A percentile compares a stretch with the other conserved stretches of the same genome.
Conservation (phyloP, 2,888 invertebrate genomes). For the Papilio elwesi region DNA sequence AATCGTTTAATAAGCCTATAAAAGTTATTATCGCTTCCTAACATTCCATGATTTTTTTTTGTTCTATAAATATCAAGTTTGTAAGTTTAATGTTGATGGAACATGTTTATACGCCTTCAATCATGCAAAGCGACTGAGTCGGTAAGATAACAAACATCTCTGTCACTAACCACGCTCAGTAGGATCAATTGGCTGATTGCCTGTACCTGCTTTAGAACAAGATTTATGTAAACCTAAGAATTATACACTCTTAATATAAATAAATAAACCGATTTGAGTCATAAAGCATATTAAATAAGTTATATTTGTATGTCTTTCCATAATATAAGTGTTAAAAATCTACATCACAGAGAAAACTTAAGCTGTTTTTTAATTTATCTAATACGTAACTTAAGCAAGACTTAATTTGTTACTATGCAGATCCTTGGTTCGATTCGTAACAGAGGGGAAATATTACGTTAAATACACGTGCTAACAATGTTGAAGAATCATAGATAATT, state of each 20-base stretch:
- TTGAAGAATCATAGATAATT: too few species aligned
- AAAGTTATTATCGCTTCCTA: neutral
- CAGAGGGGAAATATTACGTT: too few species aligned
- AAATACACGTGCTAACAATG: too few species aligned
- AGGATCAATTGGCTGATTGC: neutral
- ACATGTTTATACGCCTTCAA: conserved; percentile 12
- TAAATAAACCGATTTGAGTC: too few species aligned
- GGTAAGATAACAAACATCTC: conserved; percentile 15
- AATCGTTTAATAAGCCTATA: conserved; percentile 58
- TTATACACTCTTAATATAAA: neutral
- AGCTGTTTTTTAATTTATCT: too few species aligned
- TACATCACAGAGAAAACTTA: too few species aligned
- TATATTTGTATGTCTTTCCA: too few species aligned
- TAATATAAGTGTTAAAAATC: too few species aligned
- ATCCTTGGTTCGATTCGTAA: too few species aligned
- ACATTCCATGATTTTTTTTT: neutral
- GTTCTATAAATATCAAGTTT: neutral
- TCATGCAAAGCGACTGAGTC: conserved; percentile 21
- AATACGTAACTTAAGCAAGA: too few species aligned
- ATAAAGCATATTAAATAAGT: too few species aligned
- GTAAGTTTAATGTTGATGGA: neutral
- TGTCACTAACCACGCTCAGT: neutral
- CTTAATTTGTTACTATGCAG: too few species aligned
- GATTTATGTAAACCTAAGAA: neutral
- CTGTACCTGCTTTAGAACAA: neutral